Percentiles rank a stretch among this genome's conserved stretches.
These are phyloP conservation scores for Dendrocopos noguchii DNA, from an alignment of 2,113 vertebrate species.

Conservation along the genomic window DNA sequence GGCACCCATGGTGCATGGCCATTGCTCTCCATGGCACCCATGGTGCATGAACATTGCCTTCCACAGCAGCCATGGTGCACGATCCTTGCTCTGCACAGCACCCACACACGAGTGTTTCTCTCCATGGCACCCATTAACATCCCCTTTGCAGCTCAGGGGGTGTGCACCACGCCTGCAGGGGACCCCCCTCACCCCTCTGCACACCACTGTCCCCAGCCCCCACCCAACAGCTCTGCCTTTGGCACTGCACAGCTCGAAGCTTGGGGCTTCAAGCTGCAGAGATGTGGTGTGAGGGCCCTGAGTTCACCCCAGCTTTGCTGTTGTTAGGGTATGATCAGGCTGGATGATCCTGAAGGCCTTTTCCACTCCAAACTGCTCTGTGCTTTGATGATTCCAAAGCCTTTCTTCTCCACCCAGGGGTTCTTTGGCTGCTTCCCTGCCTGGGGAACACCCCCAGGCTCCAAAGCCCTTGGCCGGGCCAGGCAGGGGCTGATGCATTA, in stretches of 20 bases:
- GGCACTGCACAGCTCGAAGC: rapidly evolving
- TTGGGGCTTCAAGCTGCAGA: too few relatives aligned
- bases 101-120: background rate
- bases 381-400: background rate
- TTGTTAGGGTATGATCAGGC: too few relatives aligned
- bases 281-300: too few relatives aligned
- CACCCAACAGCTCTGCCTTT: rapidly evolving
- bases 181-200: background rate
- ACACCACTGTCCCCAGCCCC: background rate
- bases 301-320: too few relatives aligned
- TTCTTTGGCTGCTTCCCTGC: rapidly evolving
- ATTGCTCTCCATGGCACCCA: background rate
- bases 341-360: too few relatives aligned
- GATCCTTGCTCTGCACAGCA: background rate
- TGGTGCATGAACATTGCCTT: too few relatives aligned
- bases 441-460: rapidly evolving
- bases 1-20: rapidly evolving
- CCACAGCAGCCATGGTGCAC: background rate
- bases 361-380: too few relatives aligned
- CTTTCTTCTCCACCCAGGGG: rapidly evolving
- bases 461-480: rapidly evolving
- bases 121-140: background rate
- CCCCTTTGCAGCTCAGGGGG: background rate
- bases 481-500: background rate
- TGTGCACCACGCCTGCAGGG: rapidly evolving